Percentiles rank a stretch among this genome's conserved stretches.
phyloP scores from a whole-genome alignment of 2,113 vertebrate genomes.

The Prionailurus bengalensis region DNA sequence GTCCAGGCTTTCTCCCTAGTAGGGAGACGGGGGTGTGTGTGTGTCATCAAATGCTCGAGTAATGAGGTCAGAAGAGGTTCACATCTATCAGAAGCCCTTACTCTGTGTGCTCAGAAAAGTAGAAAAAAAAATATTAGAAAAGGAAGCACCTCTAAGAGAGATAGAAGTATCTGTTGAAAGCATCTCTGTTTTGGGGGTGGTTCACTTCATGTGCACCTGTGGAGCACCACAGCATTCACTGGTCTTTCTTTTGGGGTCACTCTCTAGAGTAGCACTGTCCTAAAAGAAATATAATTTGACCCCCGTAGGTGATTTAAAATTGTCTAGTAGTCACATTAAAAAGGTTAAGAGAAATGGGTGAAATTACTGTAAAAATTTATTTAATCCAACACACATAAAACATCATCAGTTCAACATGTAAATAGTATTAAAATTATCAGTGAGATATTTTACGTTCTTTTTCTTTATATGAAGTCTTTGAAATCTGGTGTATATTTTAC shows the following conservation, averaged over 20 bases:
- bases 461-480: background rate
- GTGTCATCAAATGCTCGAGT: background rate
- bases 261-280: background rate
- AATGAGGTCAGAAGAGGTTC: background rate
- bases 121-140: background rate
- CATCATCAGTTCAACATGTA: background rate
- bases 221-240: fast-evolving
- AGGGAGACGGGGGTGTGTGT: background rate
- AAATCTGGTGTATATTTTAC: background rate
- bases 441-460: background rate
- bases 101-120: background rate
- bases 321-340: background rate
- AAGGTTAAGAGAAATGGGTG: background rate
- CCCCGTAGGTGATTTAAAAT: background rate
- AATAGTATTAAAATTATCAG: background rate
- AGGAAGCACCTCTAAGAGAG: background rate
- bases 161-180: background rate
- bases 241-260: background rate
- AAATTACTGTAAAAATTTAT: background rate
- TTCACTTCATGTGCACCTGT: background rate
- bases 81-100: background rate
- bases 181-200: background rate
- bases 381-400: background rate
- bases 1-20: background rate
- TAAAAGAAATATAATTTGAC: background rate